Percentiles rank a stretch among this genome's conserved stretches.
These are phyloP conservation scores for Metopolophium dirhodum DNA, from an alignment of 1,140 invertebrate genomes.

Conservation along the genomic window DNA sequence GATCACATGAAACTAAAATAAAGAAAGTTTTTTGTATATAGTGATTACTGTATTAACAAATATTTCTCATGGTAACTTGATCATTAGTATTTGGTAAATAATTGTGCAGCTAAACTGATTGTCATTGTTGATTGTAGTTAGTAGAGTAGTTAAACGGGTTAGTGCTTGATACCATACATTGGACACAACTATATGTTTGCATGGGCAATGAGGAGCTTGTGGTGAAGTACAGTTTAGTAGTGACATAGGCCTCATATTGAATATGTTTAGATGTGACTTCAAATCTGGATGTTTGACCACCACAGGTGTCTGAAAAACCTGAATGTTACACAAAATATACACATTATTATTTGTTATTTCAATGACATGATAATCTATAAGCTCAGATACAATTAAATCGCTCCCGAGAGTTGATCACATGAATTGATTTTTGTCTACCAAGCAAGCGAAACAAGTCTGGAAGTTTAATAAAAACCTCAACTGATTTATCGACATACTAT, in stretches of 20 bases:
- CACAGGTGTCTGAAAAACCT: slow-evolving; percentile 41
- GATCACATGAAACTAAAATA: neutral
- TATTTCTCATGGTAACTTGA: neutral
- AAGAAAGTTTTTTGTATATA: neutral
- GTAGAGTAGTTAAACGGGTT: neutral
- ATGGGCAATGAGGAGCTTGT: slow-evolving; percentile 35
- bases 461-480: neutral
- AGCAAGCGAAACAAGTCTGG: neutral
- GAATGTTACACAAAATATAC: neutral
- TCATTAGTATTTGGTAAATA: neutral
- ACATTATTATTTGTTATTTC: neutral
- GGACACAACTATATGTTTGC: slow-evolving; percentile 31
- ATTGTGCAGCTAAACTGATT: neutral
- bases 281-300: slow-evolving; percentile 55
- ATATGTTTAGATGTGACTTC: slow-evolving; percentile 58
- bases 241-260: slow-evolving; percentile 50
- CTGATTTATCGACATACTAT: neutral
- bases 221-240: slow-evolving; percentile 14
- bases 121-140: slow-evolving; percentile 34
- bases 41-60: neutral
- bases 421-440: neutral
- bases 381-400: neutral
- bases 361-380: neutral
- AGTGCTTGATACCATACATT: neutral
- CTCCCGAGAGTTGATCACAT: slow-evolving; percentile 1